Base-by-base conservation (phyloP, 64 coral and sea anemone species). In the Catalaphyllia jardinei region DNA sequence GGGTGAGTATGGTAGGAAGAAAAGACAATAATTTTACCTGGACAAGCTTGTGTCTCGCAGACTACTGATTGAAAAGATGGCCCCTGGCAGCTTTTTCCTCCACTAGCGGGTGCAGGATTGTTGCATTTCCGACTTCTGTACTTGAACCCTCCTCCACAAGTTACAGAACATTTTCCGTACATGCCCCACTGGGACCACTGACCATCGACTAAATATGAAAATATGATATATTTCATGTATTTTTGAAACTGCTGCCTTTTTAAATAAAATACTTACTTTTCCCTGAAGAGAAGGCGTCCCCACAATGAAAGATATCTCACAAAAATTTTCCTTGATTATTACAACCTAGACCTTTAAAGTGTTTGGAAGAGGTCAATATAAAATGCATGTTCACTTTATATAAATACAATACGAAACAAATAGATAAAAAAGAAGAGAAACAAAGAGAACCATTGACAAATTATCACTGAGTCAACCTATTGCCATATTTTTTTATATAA, bases 21-120 rank as follows among this genome's bases (percentile, higher is more conserved):
- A 19, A 42, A 51, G 0, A 52, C 7, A 28, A 55, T 12, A 28
- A 25, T 1, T 12, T 67, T 65, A 83, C 80, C 80, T 83, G 80
- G 61, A 22, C 80, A 83, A 31, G 62, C 35, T 18, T 67, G 61
- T 3, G 22, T 6, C 9, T 83, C 49, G 33, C 80, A 83, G 60
- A 12, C 80, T 19, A 46, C 72, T 67, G 61, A 65, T 16, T 65
- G 61, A 42, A 67, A 38, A 15, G 82, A 28, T 31, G 62, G 24
- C 75, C 92, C 92, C 19, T 9, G 51, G 55, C 92, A 93, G 10
- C 84, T n/a, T 15, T 73, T 88, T 25, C 92, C 92, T 49, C 86
- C 92, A 8, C 52, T 59, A 31, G 79, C 46, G 11, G 86, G 86
- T 27, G 29, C 62, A 29, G 92, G 92, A 59, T 93, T 88, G 67